Percentiles rank a stretch among this genome's conserved stretches.
Evolutionary conservation across 2,797 vertebrate species (phyloP).

Genomic region (Siniperca undulata): DNA sequence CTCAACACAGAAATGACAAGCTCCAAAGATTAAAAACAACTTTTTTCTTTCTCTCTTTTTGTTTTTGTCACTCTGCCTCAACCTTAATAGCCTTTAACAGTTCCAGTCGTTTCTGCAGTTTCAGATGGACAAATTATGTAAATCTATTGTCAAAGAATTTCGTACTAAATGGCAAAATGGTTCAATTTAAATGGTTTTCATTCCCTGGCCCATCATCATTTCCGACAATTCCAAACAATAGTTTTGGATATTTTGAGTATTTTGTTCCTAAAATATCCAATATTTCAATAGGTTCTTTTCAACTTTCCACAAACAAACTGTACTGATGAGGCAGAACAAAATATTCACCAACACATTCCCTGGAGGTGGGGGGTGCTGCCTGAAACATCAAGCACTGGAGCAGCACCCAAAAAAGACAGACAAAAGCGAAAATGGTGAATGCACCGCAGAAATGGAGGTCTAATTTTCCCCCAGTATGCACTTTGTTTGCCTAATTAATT

Average conservation of each 20-base stretch:
- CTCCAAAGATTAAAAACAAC: background rate
- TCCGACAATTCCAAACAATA: slow-evolving; percentile 34
- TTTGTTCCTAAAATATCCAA: slow-evolving; percentile 36
- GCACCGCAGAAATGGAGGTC: slow-evolving; percentile 64
- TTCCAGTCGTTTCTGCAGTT: slow-evolving; percentile 1
- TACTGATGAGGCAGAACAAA: slow-evolving; percentile 67
- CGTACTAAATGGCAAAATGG: slow-evolving; percentile 4
- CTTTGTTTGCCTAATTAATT: slow-evolving; percentile 83
- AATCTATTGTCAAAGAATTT: slow-evolving; percentile 16
- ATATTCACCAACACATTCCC: slow-evolving; percentile 53
- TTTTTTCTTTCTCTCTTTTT: background rate
- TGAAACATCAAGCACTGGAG: slow-evolving; percentile 55
- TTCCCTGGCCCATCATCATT: slow-evolving; percentile 13
- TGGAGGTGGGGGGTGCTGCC: slow-evolving; percentile 36
- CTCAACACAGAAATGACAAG: background rate
- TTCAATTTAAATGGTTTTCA: slow-evolving; percentile 22
- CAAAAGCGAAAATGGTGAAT: slow-evolving; percentile 70
- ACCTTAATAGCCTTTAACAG: slow-evolving; percentile 1
- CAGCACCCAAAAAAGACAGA: slow-evolving; percentile 45
- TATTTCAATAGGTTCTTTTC: slow-evolving; percentile 37
- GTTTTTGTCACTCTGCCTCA: background rate
- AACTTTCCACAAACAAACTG: slow-evolving; percentile 46
- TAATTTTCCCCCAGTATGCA: slow-evolving; percentile 74
- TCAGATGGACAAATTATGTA: slow-evolving; percentile 26
- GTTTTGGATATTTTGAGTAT: slow-evolving; percentile 22